Conservation (phyloP, 2,113 vertebrate species). For the Percina caprodes region DNA sequence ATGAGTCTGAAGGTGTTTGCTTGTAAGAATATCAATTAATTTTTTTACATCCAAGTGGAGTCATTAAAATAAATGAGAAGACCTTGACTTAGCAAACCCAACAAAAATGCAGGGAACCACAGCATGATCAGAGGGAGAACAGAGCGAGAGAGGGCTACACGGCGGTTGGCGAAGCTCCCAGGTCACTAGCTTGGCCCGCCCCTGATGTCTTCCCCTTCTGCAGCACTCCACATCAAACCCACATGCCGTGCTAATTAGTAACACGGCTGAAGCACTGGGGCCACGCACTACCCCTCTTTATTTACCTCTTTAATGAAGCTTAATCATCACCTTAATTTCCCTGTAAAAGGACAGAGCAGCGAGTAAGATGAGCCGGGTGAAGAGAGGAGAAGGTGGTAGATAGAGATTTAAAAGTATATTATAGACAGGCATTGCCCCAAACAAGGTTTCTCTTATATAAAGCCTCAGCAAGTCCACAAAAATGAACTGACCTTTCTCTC, state of each 20-base stretch:
- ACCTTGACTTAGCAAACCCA: conserved; percentile 82
- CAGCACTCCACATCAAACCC: conserved; percentile 69
- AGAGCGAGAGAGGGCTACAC: conserved; percentile 44
- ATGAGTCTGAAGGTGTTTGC: conserved; percentile 88
- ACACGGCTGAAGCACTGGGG: conserved; percentile 57
- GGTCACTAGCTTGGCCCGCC: conserved; percentile 66
- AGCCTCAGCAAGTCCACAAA: conserved; percentile 81
- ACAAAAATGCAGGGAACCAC: conserved; percentile 69
- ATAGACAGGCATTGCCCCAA: conserved; percentile 46
- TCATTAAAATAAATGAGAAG: conserved; percentile 89
- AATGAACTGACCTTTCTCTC: conserved; percentile 39
- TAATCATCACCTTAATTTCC: conserved; percentile 75
- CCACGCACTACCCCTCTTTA: conserved; percentile 63
- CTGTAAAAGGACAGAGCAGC: conserved; percentile 66
- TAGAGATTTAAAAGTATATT: conserved; percentile 19
- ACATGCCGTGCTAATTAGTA: conserved; percentile 77
- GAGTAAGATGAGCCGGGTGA: conserved; percentile 51
- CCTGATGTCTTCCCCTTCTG: conserved; percentile 62
- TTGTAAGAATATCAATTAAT: conserved; percentile 90
- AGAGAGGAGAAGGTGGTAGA: conserved; percentile 16
- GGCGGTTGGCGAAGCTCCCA: conserved; percentile 50
- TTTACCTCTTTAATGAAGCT: conserved; percentile 80
- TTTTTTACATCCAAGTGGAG: conserved; percentile 83
- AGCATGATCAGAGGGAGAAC: conserved; percentile 53
- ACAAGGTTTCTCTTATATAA: conserved; percentile 80